Base-by-base conservation (phyloP, 2,113 vertebrate species). In the Ifrita kowaldi region DNA sequence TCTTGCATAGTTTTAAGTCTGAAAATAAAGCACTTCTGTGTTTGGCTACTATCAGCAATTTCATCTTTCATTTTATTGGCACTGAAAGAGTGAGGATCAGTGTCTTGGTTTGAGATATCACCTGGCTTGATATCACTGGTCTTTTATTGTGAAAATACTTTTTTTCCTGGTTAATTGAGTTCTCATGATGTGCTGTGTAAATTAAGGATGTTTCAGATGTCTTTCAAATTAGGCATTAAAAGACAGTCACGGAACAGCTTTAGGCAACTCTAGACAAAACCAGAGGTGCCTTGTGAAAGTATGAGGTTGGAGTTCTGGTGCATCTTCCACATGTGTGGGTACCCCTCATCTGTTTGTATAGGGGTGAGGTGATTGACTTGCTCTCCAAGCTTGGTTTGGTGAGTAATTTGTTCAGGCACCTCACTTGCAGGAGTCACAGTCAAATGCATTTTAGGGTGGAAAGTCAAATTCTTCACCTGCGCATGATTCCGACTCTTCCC, bases 401-500 rank as follows among this genome's bases (percentile, higher is more conserved):
- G 74, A 70, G 75, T 27, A 68, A 13, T 69, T 80, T 5, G 1
- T 62, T 65, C 68, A 37, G 42, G 33, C 32, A 12, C 2, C 6
- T 79, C 55, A 21, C 26, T 89, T 49, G 27, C 2, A 6, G 78
- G 44, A 59, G 39, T 55, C 75, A 37, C 64, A 26, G 49, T 9
- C 0, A 1, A 65, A 57, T 41, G 39, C 46, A 28, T 80, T 68
- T 93, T n/a, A 83, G 63, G 47, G 30, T 67, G 70, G 59, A 75
- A 69, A 90, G 67, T 87, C 46, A 63, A 68, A 90, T 88, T 85
- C 71, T 86, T 94, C 82, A 85, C 87, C 87, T 85, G 70, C 30
- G 17, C 16, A 2, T 11, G 41, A 49, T 84, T 79, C 47, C 77
- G 3, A 3, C 37, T 83, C 59, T 96, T 64, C 30, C 79, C 52